A percentile compares a stretch with the other conserved stretches of the same genome.
These are phyloP conservation scores for Noctua pronuba DNA, from an alignment of 2,888 invertebrate species.

Conservation along the genomic window DNA sequence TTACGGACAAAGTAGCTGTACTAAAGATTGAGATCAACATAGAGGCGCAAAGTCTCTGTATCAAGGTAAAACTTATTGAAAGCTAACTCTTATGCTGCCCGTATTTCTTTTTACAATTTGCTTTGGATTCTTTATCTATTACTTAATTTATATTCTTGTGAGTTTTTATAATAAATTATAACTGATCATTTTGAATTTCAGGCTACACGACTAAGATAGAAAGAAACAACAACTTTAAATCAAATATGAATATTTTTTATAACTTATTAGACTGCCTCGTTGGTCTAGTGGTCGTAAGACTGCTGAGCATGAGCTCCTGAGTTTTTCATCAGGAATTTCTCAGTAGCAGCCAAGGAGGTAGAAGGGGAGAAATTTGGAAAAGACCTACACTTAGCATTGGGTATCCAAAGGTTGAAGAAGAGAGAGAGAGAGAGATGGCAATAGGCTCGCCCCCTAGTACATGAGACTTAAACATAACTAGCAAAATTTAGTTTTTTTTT, in stretches of 20 bases:
- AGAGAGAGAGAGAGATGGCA: background rate
- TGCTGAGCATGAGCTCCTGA: no score
- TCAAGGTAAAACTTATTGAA: background rate
- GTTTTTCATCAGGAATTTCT: no score
- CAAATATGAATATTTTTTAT: no score
- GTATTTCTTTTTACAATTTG: no score
- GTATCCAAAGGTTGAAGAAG: background rate
- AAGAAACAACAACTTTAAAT: no score
- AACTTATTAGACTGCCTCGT: no score
- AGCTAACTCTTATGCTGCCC: background rate
- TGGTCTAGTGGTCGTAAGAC: no score
- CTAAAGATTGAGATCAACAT: background rate
- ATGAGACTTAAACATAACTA: no score
- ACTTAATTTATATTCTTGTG: background rate
- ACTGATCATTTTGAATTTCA: background rate
- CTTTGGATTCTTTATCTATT: no score
- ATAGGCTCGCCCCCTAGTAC: background rate
- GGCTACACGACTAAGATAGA: no score
- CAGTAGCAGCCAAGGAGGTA: background rate
- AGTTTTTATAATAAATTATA: background rate
- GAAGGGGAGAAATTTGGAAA: background rate
- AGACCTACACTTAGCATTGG: background rate
- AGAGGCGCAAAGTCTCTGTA: background rate
- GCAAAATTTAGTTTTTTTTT: no score
- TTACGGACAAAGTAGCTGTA: background rate